These are phyloP conservation scores for Apodemia duryi DNA, from an alignment of 2,888 invertebrate species.

Conservation along the genomic window DNA sequence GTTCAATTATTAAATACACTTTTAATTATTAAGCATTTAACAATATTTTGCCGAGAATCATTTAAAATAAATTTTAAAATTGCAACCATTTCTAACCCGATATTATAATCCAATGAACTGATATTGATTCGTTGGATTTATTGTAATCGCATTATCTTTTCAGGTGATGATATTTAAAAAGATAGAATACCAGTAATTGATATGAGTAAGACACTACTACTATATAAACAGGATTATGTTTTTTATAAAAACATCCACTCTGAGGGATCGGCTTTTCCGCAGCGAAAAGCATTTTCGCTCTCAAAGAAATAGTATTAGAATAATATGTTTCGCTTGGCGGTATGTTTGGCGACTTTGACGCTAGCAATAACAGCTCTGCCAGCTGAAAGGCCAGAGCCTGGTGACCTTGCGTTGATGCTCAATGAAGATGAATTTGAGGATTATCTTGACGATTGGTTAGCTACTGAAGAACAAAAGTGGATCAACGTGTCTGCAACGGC, in stretches of 20 bases:
- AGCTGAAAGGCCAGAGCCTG: conserved; percentile 49
- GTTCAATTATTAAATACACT: too few species aligned
- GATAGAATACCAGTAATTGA: conserved; percentile 5
- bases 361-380: conserved; percentile 38
- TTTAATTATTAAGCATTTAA: too few species aligned
- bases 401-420: conserved; percentile 52
- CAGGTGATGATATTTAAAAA: conserved; percentile 10
- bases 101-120: background rate
- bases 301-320: background rate
- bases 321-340: conserved; percentile 28
- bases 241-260: background rate
- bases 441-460: conserved; percentile 64
- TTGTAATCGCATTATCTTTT: conserved; percentile 5
- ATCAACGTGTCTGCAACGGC: conserved; percentile 38
- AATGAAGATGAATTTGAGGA: conserved; percentile 70
- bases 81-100: background rate
- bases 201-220: background rate
- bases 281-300: background rate
- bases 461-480: conserved; percentile 44
- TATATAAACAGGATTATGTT: conserved; percentile 11
- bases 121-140: background rate
- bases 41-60: background rate
- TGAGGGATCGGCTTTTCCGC: background rate
- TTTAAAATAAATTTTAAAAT: background rate
- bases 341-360: conserved; percentile 36